A percentile compares a stretch with the other conserved stretches of the same genome.
Conservation (phyloP, 2,888 invertebrate species). For the Mamestra brassicae region DNA sequence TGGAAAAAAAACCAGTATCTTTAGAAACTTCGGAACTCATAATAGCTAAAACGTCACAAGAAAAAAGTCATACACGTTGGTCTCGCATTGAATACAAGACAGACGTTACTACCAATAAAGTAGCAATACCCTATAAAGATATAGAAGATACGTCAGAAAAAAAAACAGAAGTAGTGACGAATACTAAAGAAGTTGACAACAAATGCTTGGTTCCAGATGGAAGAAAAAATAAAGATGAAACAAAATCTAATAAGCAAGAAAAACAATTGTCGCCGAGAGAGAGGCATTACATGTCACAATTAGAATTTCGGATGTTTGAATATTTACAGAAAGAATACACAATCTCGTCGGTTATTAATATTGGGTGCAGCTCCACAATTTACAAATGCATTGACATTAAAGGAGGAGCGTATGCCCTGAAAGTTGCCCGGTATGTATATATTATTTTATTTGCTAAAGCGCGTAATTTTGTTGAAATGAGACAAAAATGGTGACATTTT, state of each 20-base stretch:
- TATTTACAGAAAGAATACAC: slow-evolving; percentile 61
- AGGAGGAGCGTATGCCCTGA: slow-evolving; percentile 70
- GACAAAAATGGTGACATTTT: neutral
- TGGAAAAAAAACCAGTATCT: neutral
- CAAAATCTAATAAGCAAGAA: neutral
- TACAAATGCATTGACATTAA: slow-evolving; percentile 68
- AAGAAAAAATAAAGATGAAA: neutral
- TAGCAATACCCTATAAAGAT: neutral
- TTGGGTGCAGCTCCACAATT: slow-evolving; percentile 75
- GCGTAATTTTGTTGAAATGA: neutral
- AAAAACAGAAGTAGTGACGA: neutral
- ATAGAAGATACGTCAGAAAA: neutral
- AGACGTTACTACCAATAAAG: too few relatives aligned
- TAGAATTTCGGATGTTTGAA: slow-evolving; percentile 63
- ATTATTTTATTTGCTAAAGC: neutral
- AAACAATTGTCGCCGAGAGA: neutral
- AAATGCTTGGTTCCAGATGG: neutral
- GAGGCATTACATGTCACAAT: slow-evolving; percentile 18
- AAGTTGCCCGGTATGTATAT: slow-evolving; percentile 73
- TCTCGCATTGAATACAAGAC: too few relatives aligned
- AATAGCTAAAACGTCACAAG: too few relatives aligned
- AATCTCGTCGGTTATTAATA: slow-evolving; percentile 64
- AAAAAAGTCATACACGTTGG: too few relatives aligned
- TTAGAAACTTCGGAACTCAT: neutral
- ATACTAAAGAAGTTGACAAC: slow-evolving; percentile 5